Base-by-base conservation (phyloP, 2,797 vertebrate genomes). In the Melanotaenia pygmaea region DNA sequence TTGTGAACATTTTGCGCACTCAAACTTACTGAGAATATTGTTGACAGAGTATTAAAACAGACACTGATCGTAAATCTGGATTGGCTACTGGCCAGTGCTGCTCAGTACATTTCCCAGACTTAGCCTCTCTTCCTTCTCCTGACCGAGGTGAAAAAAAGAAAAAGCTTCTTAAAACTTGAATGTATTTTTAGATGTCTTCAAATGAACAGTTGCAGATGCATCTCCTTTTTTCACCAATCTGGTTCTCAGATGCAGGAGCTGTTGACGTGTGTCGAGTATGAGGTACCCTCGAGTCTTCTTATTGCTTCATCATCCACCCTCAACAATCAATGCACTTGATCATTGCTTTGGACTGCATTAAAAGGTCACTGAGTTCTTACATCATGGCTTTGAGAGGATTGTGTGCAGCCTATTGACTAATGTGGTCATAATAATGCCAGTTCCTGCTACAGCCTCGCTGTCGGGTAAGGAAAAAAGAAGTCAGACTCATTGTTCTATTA, bases 401-500 rank as follows among this genome's bases (percentile, higher is more conserved):
- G 7, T 14, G 30, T 53, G 60, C 32, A 59, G 57, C 34, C 22
- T 72, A 74, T 35, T 72, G 61, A 69, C 71, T 54, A 12, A 57
- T 70, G 79, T 70, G 78, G 70, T 76, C 45, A 63, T 79, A 80
- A 80, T 85, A 72, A 73, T 76, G 61, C 65, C 79, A 58, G 67
- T 63, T 84, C 72, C 77, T 64, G 45, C 71, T 81, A 18, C 51
- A 77, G 59, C 70, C 66, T 58, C 32, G n/a, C 68, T 63, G 78
- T 81, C 40, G 59, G 34, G 6, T 66, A 59, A 85, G 77, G 32
- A 56, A 59, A 37, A 70, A 72, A 77, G 75, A 88, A 30, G 72
- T 73, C 72, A 65, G 82, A 84, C 72, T 86, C 81, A 92, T 92
- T 93, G 92, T 93, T 93, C 88, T 82, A 14, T 1, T 66, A 81